phyloP scores from a whole-genome alignment of 1,140 invertebrate genomes.

The Octopus bimaculoides region DNA sequence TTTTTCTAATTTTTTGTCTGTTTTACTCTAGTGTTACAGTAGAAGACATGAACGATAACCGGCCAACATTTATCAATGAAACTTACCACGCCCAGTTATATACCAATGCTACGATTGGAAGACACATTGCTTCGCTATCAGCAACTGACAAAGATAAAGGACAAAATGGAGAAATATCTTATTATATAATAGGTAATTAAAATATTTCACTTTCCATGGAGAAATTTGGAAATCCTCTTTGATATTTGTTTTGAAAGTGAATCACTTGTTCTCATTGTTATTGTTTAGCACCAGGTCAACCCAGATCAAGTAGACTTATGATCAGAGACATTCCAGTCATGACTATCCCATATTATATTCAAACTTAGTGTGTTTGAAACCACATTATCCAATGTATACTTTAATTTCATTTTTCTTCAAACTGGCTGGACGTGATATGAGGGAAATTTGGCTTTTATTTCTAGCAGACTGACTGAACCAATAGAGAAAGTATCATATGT shows the following conservation, averaged over 20 bases:
- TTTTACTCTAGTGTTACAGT: background rate
- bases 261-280: background rate
- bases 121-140: background rate
- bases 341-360: too few species aligned
- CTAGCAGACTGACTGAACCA: too few species aligned
- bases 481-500: too few species aligned
- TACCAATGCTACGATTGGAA: background rate
- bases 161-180: background rate
- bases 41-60: constrained; percentile 9
- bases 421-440: too few species aligned
- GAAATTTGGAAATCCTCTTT: background rate
- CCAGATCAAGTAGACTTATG: too few species aligned
- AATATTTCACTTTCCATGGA: background rate
- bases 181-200: constrained; percentile 10
- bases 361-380: too few species aligned
- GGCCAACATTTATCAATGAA: background rate
- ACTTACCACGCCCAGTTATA: background rate
- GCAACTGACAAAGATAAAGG: constrained; percentile 10
- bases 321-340: too few species aligned
- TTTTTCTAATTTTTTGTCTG: background rate
- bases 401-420: too few species aligned
- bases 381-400: too few species aligned
- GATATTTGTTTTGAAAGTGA: constrained; percentile 1
- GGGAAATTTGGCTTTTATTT: too few species aligned
- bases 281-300: too few species aligned